phyloP scores from a whole-genome alignment of 2,797 vertebrate species.

The Falco biarmicus region DNA sequence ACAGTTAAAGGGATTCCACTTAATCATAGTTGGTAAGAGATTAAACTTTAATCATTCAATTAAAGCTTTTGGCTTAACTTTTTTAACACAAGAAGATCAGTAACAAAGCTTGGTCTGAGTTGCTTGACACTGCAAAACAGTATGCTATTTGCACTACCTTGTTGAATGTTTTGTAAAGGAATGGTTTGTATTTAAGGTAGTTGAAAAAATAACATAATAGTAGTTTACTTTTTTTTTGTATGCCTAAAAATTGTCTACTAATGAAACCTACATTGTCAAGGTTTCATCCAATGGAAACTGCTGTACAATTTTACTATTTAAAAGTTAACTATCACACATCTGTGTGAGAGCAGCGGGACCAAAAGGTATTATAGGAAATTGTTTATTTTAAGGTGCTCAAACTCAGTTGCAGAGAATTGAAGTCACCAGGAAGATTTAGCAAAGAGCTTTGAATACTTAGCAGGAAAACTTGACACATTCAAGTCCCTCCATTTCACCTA shows the following conservation, averaged over 20 bases:
- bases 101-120: background rate
- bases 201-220: background rate
- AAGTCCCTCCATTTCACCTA: background rate
- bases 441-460: background rate
- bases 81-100: background rate
- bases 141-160: background rate
- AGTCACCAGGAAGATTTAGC: background rate
- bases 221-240: background rate
- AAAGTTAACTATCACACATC: background rate
- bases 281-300: background rate
- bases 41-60: background rate
- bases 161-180: background rate
- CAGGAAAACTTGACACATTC: background rate
- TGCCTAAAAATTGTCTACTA: background rate
- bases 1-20: background rate
- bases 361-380: background rate
- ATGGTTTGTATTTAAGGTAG: background rate
- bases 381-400: background rate
- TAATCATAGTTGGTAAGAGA: conserved; percentile 15
- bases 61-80: background rate
- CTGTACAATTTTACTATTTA: background rate
- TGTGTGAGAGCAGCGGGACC: background rate
- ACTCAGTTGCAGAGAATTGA: background rate
- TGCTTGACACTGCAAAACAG: background rate
- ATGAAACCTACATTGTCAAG: background rate